Evolutionary conservation across 2,113 vertebrate genomes (phyloP).

Genomic region (Mesembrinibis cayennensis): DNA sequence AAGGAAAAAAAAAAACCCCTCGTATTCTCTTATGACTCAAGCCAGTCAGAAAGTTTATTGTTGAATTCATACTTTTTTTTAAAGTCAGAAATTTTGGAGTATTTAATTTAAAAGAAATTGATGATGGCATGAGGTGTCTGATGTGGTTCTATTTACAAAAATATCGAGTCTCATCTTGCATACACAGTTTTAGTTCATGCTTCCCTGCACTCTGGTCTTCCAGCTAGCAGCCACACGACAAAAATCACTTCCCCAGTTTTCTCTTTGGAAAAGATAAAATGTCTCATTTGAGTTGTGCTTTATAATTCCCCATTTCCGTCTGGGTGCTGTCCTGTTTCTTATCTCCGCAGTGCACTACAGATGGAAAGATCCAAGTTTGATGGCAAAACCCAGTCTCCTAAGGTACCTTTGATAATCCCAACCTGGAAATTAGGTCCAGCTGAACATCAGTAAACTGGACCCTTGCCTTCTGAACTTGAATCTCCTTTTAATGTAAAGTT

Average conservation of each 20-base stretch:
- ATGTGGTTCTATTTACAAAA: not conserved
- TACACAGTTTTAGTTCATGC: not conserved
- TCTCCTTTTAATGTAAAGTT: not conserved
- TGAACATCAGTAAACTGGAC: too few species aligned
- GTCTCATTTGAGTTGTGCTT: not conserved
- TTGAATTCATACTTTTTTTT: not conserved
- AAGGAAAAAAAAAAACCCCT: not conserved
- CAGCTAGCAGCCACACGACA: not conserved
- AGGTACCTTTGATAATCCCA: not conserved
- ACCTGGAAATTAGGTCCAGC: not conserved
- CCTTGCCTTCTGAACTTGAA: not conserved
- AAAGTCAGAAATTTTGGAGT: not conserved
- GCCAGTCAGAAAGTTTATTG: too few species aligned
- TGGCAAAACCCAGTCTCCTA: not conserved
- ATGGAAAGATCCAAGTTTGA: not conserved
- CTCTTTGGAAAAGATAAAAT: too few species aligned
- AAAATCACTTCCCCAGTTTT: not conserved
- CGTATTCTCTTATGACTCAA: not conserved
- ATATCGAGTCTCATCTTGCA: not conserved
- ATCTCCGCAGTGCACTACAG: too few species aligned
- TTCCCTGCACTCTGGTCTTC: not conserved
- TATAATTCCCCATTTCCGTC: not conserved
- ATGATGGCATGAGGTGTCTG: not conserved
- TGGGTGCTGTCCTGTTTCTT: not conserved
- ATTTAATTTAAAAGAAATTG: not conserved